A percentile compares a stretch with the other conserved stretches of the same genome.
These are phyloP conservation scores for Smittia sp. DNA, from an alignment of 2,888 invertebrate genomes.

Conservation along the genomic window DNA sequence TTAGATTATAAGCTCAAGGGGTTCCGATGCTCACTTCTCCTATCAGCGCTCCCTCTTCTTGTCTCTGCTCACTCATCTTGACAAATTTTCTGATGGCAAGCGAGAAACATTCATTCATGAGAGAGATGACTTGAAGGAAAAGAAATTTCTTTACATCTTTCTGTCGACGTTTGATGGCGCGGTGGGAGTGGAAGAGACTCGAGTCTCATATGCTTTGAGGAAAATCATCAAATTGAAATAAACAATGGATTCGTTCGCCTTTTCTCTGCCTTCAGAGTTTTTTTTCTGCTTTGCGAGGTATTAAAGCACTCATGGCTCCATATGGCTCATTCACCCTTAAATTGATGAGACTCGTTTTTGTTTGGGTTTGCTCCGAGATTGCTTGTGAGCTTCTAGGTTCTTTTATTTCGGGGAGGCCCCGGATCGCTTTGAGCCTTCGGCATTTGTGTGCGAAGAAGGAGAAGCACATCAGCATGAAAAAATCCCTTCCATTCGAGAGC, in stretches of 20 bases:
- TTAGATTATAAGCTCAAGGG: conserved; percentile 27
- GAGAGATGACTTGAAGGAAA: conserved; percentile 19
- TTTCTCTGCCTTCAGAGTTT: neutral
- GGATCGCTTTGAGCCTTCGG: neutral
- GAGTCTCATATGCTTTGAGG: conserved; percentile 19
- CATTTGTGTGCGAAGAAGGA: neutral
- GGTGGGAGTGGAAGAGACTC: conserved; percentile 1
- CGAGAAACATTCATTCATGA: neutral
- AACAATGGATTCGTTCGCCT: conserved; percentile 16
- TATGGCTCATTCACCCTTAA: conserved; percentile 26
- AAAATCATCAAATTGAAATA: conserved; percentile 34
- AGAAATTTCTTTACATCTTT: neutral
- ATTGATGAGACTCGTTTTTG: conserved; percentile 26
- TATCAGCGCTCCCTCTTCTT: no score
- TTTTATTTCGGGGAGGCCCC: neutral
- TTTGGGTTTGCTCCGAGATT: neutral
- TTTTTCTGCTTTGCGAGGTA: neutral
- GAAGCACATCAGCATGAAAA: neutral
- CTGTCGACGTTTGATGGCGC: neutral
- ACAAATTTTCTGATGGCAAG: neutral
- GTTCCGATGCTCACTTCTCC: neutral
- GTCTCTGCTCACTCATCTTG: neutral
- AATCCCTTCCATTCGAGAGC: neutral
- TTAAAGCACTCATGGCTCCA: conserved; percentile 35
- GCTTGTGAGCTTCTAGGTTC: no score